Base-by-base conservation (phyloP, 2,888 invertebrate genomes). In the Ochropleura plecta region DNA sequence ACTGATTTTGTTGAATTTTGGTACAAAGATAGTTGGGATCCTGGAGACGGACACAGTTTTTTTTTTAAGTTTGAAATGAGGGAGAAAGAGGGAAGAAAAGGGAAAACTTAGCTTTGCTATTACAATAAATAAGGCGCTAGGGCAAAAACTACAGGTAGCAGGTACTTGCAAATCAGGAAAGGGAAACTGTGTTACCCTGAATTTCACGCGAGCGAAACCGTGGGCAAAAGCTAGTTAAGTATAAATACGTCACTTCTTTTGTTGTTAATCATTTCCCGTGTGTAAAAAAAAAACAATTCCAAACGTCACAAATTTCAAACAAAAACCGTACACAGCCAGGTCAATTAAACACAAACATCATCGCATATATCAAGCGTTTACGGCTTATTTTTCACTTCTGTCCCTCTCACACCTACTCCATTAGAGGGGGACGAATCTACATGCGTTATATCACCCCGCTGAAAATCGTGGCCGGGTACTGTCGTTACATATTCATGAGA, bases 401-500 rank as follows among this genome's bases (percentile, higher is more conserved):
- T 72, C 70, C 18, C 80, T 69, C 70, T 79, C 78, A 64, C 70
- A 79, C 73, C 20, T 75, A 20, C 12, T 70, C 40, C 44, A 71
- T 79, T 79, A 83, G 86, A 88, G 81, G 81, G 85, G 79, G 83
- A 85, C 60, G 76, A 70, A 85, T 78, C 79, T 79, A 83, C 79
- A 66, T 80, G 75, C 83, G 83, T 84, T 84, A 85, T 87, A 85
- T 85, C 85, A 79, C 79, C 83, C 79, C 75, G 85, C 89, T 87
- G 90, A 92, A 93, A 91, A 92, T 92, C 91, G 91, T 88, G 85
- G 88, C 89, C 86, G 88, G 89, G 87, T 82, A 85, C 88, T 86
- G 73, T 70, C 78, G 79, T 93, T 93, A 93, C 91, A 92, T 93
- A 94, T 94, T 94, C 93, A 94, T 93, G 93, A 92, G 91, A 88